Evolutionary conservation across 2,113 vertebrate genomes (phyloP), one percentile per base, ranked within the genome.

Genomic region (Megaceryle torquata): DNA sequence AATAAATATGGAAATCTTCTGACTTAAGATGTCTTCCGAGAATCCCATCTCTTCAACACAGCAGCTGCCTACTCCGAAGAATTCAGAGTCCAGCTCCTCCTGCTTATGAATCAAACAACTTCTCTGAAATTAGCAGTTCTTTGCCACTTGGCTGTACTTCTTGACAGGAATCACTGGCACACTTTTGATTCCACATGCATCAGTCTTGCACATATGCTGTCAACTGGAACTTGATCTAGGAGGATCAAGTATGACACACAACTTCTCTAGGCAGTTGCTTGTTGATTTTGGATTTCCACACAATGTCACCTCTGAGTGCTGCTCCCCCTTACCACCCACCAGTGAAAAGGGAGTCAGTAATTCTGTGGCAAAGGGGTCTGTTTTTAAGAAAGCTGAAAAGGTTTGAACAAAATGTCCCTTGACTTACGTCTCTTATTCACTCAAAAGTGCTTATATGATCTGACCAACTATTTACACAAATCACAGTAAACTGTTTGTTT

Each of bases 1-100:
- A 94, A 94, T 64, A 94, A 91, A 92, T 41, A 59, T 1, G 16
- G 33, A 10, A 71, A 70, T 68, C 15, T 77, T 91, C 51, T 84
- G 46, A 41, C 31, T 63, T n/a, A 53, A 74, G 68, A 15, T 57
- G 37, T 41, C 64, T 70, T 78, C 87, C 41, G 87, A 82, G 69
- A 65, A 13, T 83, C 31, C 33, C 48, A 15, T 65, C 59, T 78
- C 68, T 61, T 67, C 53, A 59, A 39, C 31, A 88, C 20, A 75
- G 60, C 10, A 82, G 28, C 76, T 82, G 65, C 31, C 76, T 60
- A 6, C 59, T 56, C 39, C 61, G 53, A 86, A 76, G 53, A 86
- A 76, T 56, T 64, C 68, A 25, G 68, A 69, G 59, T 64, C 33
- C 68, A 77, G 60, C 60, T 83, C 33, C 29, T 77, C 35, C 72